Percentiles rank a stretch among this genome's conserved stretches.
phyloP scores from a whole-genome alignment of 92 coral and sea anemone genomes.

The Heliopora coerulea region DNA sequence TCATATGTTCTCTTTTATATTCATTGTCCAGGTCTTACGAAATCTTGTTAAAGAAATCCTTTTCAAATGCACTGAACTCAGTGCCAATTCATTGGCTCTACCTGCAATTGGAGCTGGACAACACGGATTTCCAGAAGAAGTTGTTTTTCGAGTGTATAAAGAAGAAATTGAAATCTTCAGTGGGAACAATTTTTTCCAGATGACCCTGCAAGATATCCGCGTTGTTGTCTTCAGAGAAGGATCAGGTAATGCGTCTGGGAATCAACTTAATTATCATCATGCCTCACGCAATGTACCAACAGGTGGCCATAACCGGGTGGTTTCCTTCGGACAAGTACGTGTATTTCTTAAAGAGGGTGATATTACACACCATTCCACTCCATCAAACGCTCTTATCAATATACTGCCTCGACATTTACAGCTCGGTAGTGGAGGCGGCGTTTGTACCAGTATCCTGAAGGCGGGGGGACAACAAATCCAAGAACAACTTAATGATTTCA shows the following conservation, averaged over 20 bases:
- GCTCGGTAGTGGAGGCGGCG: conserved; percentile 17
- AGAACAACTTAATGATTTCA: not conserved
- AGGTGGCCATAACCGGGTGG: not conserved
- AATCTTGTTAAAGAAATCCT: conserved; percentile 24
- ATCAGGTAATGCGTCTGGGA: too few relatives aligned
- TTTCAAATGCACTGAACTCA: not conserved
- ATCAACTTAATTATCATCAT: too few relatives aligned
- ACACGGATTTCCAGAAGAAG: conserved; percentile 8
- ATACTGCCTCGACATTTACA: not conserved
- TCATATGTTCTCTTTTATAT: too few relatives aligned
- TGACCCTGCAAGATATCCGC: not conserved
- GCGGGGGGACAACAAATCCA: conserved; percentile 1
- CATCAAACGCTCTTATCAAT: conserved; percentile 17
- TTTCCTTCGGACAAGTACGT: not conserved
- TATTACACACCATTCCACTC: conserved; percentile 9
- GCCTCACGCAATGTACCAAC: not conserved
- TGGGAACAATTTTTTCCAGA: not conserved
- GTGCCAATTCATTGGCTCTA: not conserved
- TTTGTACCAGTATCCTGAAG: not conserved
- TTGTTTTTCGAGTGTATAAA: not conserved
- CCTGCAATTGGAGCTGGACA: conserved; percentile 26
- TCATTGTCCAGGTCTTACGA: conserved; percentile 47
- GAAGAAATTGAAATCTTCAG: not conserved
- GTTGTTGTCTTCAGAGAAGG: not conserved
- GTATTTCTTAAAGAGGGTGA: conserved; percentile 22